Evolutionary conservation across 2,113 vertebrate species (phyloP).

Genomic region (Antennarius striatus): DNA sequence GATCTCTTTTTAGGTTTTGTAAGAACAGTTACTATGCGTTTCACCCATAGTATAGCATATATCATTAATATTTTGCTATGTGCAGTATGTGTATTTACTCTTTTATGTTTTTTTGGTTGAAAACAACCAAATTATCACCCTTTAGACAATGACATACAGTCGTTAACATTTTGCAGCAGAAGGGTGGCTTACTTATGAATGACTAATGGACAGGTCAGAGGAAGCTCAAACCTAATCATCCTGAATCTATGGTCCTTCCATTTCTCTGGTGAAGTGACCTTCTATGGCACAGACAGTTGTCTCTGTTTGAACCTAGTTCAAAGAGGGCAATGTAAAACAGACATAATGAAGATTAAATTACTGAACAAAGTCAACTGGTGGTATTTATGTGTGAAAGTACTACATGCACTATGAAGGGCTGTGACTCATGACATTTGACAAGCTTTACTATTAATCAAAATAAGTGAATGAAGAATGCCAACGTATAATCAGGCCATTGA

Average conservation of each 20-base stretch:
- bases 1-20: too few relatives aligned
- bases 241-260: conserved; percentile 41
- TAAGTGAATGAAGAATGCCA: conserved; percentile 22
- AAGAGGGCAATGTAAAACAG: conserved; percentile 5
- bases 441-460: neutral
- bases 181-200: conserved; percentile 32
- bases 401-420: neutral
- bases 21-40: too few relatives aligned
- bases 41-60: too few relatives aligned
- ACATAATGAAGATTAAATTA: conserved; percentile 17
- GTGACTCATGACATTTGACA: too few relatives aligned
- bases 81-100: too few relatives aligned
- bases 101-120: too few relatives aligned
- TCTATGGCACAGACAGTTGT: neutral
- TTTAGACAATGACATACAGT: conserved; percentile 15
- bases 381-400: conserved; percentile 24
- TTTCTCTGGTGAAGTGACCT: conserved; percentile 31
- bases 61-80: too few relatives aligned
- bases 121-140: conserved; percentile 15
- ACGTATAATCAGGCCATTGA: conserved; percentile 7
- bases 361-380: conserved; percentile 22
- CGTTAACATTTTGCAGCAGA: conserved; percentile 44
- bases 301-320: neutral
- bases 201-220: conserved; percentile 48
- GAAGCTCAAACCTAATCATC: conserved; percentile 29